Conservation (phyloP, 2,113 vertebrate genomes). For the Ptilorrhoa leucosticta region DNA sequence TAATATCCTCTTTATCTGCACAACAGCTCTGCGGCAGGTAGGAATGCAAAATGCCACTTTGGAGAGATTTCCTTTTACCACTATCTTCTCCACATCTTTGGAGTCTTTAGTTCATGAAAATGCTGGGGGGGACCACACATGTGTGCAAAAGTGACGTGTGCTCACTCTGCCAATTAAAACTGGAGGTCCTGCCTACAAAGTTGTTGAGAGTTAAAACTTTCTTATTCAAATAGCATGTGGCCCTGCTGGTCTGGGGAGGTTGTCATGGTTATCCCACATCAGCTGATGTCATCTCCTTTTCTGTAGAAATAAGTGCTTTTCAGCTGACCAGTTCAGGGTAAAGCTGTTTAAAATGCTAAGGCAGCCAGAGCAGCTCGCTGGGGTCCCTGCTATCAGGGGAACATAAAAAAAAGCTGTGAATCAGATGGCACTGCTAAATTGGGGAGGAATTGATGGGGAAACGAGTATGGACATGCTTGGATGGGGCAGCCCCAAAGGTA, state of each 20-base stretch:
- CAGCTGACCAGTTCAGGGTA: conserved; percentile 54
- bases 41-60: background rate
- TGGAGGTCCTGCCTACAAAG: background rate
- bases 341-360: conserved; percentile 60
- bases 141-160: background rate
- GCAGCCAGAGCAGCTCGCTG: background rate
- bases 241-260: conserved; percentile 47
- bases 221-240: conserved; percentile 48
- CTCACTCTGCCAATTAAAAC: background rate
- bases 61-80: background rate
- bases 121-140: background rate
- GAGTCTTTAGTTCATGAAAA: background rate
- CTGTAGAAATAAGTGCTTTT: conserved; percentile 49
- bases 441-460: conserved; percentile 50
- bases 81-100: background rate
- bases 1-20: background rate
- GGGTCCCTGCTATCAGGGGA: background rate
- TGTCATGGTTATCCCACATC: conserved; percentile 65
- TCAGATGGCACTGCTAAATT: conserved; percentile 29
- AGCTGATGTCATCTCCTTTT: conserved; percentile 69
- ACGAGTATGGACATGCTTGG: conserved; percentile 28
- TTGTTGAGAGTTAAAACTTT: conserved; percentile 19
- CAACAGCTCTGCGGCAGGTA: background rate
- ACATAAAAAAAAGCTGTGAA: conserved; percentile 28
- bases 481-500: conserved; percentile 37